Percentiles rank a stretch among this genome's conserved stretches.
These are phyloP conservation scores for Neolamprologus variostigma DNA, from an alignment of 2,113 vertebrate genomes.

Conservation along the genomic window DNA sequence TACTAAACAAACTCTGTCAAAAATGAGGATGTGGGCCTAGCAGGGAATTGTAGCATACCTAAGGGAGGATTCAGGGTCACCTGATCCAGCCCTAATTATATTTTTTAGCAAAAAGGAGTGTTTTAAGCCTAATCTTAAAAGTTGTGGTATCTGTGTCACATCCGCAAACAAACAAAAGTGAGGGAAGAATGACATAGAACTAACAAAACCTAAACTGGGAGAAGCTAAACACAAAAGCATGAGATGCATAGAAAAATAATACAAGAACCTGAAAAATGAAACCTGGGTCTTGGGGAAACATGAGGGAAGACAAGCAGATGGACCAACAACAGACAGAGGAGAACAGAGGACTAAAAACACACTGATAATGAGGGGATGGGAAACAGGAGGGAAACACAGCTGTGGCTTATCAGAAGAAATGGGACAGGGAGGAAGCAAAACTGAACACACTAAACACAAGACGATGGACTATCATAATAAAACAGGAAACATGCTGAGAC, in stretches of 20 bases:
- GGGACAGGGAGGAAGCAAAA: neutral
- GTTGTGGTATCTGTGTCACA: neutral
- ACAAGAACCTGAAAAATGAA: neutral
- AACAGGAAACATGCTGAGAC: neutral
- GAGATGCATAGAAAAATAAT: neutral
- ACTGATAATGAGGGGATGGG: neutral
- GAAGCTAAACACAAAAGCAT: neutral
- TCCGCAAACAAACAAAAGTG: neutral
- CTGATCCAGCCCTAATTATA: neutral
- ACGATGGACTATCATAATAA: neutral
- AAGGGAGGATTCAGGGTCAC: neutral
- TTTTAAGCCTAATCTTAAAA: neutral
- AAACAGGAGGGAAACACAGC: neutral
- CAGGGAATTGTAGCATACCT: neutral
- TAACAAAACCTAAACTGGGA: neutral
- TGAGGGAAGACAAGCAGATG: neutral
- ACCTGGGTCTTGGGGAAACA: neutral
- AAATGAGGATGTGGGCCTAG: neutral
- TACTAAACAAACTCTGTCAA: neutral
- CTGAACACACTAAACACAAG: neutral
- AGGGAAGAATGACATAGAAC: neutral
- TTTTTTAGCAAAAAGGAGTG: neutral
- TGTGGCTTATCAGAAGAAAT: neutral
- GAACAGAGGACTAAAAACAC: neutral
- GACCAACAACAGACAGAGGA: neutral